These are phyloP conservation scores for Chelon labrosus DNA, from an alignment of 2,797 vertebrate genomes.

Conservation along the genomic window DNA sequence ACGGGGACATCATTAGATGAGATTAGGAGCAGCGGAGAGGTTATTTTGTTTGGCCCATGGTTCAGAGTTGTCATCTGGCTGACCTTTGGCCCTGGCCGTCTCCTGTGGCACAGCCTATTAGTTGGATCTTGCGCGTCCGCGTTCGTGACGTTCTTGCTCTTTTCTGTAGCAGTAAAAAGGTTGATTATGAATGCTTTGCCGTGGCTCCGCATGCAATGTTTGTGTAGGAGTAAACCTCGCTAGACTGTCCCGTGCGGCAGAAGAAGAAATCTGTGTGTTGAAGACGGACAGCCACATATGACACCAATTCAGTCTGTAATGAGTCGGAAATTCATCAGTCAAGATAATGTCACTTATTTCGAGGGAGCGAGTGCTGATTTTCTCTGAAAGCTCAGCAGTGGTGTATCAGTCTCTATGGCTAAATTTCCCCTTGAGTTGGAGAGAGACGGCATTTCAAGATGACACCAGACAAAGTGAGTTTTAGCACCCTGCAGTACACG, in stretches of 20 bases:
- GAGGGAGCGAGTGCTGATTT: not conserved
- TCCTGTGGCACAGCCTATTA: slow-evolving; percentile 33
- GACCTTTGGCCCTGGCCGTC: slow-evolving; percentile 45
- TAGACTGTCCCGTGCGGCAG: slow-evolving; percentile 22
- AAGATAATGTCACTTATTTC: not conserved
- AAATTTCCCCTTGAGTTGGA: not conserved
- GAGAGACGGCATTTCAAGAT: not conserved
- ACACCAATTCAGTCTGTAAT: slow-evolving; percentile 11
- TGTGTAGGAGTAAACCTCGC: slow-evolving; percentile 24
- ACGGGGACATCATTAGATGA: slow-evolving; percentile 60
- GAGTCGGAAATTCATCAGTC: not conserved
- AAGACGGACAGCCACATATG: slow-evolving; percentile 10
- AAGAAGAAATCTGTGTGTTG: slow-evolving; percentile 8
- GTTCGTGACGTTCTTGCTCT: slow-evolving; percentile 23
- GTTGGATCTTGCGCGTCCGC: slow-evolving; percentile 24
- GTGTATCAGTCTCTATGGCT: not conserved
- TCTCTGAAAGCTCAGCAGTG: not conserved
- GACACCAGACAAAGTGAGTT: slow-evolving; percentile 42
- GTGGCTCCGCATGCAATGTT: slow-evolving; percentile 13
- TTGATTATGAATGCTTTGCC: slow-evolving; percentile 21
- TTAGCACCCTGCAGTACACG: slow-evolving; percentile 38
- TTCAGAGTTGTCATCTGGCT: slow-evolving; percentile 55
- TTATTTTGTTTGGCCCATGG: slow-evolving; percentile 54
- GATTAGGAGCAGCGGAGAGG: slow-evolving; percentile 58
- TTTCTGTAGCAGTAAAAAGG: slow-evolving; percentile 33